A percentile compares a stretch with the other conserved stretches of the same genome.
Evolutionary conservation across 2,797 vertebrate species (phyloP).

Genomic region (Pachyuromys duprasi): DNA sequence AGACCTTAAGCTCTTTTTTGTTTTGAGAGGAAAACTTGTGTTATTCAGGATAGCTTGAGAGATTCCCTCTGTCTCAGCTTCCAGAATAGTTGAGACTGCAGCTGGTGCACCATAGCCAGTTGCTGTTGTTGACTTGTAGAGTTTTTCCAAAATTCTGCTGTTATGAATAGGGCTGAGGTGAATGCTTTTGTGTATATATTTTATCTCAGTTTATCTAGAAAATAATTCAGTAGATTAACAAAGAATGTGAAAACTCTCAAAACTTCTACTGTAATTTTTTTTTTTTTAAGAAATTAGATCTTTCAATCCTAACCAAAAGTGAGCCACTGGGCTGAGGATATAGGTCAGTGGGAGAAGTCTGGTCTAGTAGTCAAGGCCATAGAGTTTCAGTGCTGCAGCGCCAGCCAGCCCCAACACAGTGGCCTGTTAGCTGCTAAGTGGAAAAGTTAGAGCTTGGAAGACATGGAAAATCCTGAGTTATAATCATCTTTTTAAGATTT

Average conservation of each 20-base stretch:
- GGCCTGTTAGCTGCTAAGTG: background rate
- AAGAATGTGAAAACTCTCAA: conserved; percentile 35
- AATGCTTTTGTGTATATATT: conserved; percentile 44
- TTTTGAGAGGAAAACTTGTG: background rate
- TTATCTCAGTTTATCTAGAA: conserved; percentile 52
- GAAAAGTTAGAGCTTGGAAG: conserved; percentile 18
- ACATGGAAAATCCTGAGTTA: background rate
- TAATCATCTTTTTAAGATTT: background rate
- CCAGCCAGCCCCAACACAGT: background rate
- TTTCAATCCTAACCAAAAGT: conserved; percentile 44
- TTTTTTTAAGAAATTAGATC: background rate
- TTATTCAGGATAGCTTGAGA: background rate
- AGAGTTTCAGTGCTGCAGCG: background rate
- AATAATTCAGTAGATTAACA: conserved; percentile 50
- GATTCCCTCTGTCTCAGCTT: background rate
- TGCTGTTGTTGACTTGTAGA: background rate
- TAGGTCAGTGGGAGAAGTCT: background rate
- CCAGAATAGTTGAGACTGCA: background rate
- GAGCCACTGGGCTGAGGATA: background rate
- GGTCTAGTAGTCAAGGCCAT: background rate
- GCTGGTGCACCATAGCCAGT: too few relatives aligned
- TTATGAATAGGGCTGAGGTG: background rate
- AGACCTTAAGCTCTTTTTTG: background rate
- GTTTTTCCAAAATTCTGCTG: background rate
- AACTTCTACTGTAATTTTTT: background rate